Evolutionary conservation across 2,888 invertebrate genomes (phyloP).

Genomic region (Drosophila ezoana): DNA sequence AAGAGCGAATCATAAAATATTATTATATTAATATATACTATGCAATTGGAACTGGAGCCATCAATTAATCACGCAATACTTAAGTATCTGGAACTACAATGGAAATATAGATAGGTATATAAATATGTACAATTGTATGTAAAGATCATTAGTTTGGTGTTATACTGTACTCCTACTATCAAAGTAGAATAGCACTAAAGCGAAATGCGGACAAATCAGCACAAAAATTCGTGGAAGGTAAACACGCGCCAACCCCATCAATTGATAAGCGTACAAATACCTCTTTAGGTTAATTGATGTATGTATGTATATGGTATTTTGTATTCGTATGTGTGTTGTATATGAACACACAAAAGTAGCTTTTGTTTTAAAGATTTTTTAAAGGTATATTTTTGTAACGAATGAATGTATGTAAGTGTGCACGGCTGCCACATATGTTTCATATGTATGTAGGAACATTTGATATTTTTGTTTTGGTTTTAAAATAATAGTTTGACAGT

Average conservation of each 20-base stretch:
- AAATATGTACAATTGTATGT: not conserved
- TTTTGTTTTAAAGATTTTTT: not conserved
- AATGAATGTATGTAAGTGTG: not conserved
- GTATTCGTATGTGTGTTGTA: not conserved
- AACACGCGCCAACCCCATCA: conserved; percentile 68
- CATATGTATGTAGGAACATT: no score
- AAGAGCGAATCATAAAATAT: not conserved
- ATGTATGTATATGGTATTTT: not conserved
- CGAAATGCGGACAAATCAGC: conserved; percentile 25
- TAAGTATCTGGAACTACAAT: no score
- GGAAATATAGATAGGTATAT: not conserved
- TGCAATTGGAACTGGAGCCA: not conserved
- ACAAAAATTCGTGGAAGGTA: conserved; percentile 44
- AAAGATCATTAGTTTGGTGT: not conserved
- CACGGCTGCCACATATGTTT: not conserved
- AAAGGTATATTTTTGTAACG: conserved; percentile 7
- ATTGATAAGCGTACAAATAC: conserved; percentile 65
- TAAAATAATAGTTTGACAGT: no score
- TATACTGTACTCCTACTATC: conserved; percentile 28
- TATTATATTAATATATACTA: not conserved
- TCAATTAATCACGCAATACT: not conserved
- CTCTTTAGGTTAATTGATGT: conserved; percentile 46
- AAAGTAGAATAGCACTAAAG: conserved; percentile 16
- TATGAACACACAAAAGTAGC: conserved; percentile 1
- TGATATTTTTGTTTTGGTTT: not conserved